Evolutionary conservation across 2,888 invertebrate species (phyloP), one percentile per base, ranked within the genome.

Genomic region (Frankliniella fusca): DNA sequence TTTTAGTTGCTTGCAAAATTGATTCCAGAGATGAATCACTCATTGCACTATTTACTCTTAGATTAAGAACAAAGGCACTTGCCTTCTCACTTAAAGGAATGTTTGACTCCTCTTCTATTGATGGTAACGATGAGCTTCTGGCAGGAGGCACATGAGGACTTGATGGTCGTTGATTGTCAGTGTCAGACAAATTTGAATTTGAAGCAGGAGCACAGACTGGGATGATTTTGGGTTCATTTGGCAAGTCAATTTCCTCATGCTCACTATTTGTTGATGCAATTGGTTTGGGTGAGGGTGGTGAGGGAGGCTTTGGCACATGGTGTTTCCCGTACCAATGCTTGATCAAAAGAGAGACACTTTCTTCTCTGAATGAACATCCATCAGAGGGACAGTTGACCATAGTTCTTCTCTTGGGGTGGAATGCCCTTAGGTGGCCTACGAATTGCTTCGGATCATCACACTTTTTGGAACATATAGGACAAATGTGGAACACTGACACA

Each of bases 311-410:
- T 2, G 65, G 9, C n/a, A 20, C 65, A n/a, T 65, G 65, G n/a
- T 65, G 65, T n/a, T 65, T 65, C 9, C n/a, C 18, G 65, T 65
- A 65, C 65, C 65, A 65, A n/a, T 65, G 65, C 50, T 50, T 50
- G 10, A 50, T 9, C 9, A 50, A 50, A 11, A 11, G 50, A 15
- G 50, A 15, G 10, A 50, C 50, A 50, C 10, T 11, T 9, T 11
- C 10, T 15, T 11, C 9, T 9, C 9, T 9, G 15, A 50, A 15
- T 11, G 50, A 50, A 50, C 50, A 50, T 11, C 15, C 15, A 15
- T 50, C 50, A 11, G 50, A 9, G 15, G 15, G 9, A 15, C 50
- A 50, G 15, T 50, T 15, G 10, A 50, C 50, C 9, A 15, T 15
- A 50, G 9, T 50, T 9, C 10, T 9, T 9, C 15, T 50, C 50